Base-by-base conservation (phyloP, 2,113 vertebrate species). In the Tylochromis polylepis region DNA sequence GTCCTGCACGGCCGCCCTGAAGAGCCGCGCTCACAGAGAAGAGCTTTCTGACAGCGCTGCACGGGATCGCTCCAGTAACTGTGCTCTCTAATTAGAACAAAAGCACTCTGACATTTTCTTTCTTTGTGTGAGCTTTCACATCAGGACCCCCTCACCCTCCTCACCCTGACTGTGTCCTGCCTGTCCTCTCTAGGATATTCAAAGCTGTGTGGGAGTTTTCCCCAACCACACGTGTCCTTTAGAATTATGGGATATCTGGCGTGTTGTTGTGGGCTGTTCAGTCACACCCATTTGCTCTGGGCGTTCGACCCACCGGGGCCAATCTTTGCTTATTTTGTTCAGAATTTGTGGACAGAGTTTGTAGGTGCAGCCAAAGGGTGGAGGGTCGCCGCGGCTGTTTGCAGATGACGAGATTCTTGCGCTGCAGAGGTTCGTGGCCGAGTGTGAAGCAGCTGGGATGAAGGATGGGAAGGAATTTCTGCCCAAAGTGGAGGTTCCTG, bases 221-320 rank as follows among this genome's bases (percentile, higher is more conserved):
- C 62, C 1, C 62, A 67, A 41, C 11, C 20, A 41, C 36, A 41
- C 0, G 12, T 24, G 11, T n/a, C 62, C 20, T 1, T 67, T 7
- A 67, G 1, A 41, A 67, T 14, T 34, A 38, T 38, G 34, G 18
- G 60, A 11, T 38, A 41, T 67, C 62, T 22, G 62, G 36, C 2
- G 1, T 41, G 62, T 41, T 41, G 62, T 67, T 41, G 20, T 18
- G 2, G 36, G 20, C 11, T 67, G 29, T n/a, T 41, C 20, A n/a
- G 62, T 24, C 60, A 0, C 31, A 0, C 59, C 11, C 1, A n/a
- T 65, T 67, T 22, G 20, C 1, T 38, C 11, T 5, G 20, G 2
- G 34, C 0, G 11, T 38, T 38, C 3, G 36, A 67, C 1, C 18
- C 60, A 3, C 6, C 18, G 5, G 41, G 11, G 15, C 46, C 11